Evolutionary conservation across 2,797 vertebrate species (phyloP).

Genomic region (Lophotriccus pileatus): DNA sequence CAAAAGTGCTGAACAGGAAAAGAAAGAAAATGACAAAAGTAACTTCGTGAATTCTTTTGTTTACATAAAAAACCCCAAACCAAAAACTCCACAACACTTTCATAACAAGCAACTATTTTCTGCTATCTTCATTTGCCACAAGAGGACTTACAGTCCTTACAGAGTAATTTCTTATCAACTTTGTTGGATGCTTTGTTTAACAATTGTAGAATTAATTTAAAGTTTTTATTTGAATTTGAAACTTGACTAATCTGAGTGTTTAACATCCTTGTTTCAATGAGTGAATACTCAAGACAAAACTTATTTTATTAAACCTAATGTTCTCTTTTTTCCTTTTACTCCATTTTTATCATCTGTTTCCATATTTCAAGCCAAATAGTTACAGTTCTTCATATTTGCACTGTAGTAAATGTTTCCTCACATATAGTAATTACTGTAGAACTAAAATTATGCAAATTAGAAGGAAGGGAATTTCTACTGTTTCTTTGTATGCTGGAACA

Average conservation of each 20-base stretch:
- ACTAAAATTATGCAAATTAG: conserved; percentile 50
- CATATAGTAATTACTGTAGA: conserved; percentile 29
- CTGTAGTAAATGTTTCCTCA: not conserved
- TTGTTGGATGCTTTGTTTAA: not conserved
- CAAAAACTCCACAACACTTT: not conserved
- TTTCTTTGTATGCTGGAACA: not conserved
- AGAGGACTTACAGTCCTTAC: not conserved
- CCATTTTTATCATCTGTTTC: conserved; percentile 61
- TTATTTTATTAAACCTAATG: not conserved
- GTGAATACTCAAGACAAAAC: not conserved
- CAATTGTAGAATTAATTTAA: conserved; percentile 8
- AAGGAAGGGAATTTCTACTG: not conserved
- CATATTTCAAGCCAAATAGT: conserved; percentile 38
- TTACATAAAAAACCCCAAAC: not conserved
- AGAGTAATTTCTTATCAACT: not conserved
- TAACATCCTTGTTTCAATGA: not conserved
- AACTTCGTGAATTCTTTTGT: not conserved
- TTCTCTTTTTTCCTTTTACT: not conserved
- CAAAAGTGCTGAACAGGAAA: not conserved
- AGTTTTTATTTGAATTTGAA: conserved; percentile 20
- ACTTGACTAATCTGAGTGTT: conserved; percentile 2
- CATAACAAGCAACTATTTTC: not conserved
- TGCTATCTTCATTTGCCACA: conserved; percentile 30
- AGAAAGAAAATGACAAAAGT: not conserved
- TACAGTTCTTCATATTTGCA: not conserved